These are phyloP conservation scores for Parnassius smintheus DNA, from an alignment of 2,888 invertebrate genomes.

Conservation along the genomic window DNA sequence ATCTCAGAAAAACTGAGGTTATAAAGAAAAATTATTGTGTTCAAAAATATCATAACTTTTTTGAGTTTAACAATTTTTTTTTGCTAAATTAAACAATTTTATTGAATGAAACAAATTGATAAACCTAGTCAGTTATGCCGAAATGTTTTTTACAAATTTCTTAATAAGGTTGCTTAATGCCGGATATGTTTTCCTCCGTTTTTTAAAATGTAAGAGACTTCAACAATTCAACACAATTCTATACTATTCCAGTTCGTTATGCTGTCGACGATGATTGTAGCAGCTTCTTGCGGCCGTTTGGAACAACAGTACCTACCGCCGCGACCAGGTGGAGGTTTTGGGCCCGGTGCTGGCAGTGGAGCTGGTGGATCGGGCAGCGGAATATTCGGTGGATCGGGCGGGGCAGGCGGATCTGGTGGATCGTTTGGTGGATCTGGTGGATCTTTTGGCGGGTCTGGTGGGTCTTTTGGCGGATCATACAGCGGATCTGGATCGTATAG, in stretches of 20 bases:
- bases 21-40: no score
- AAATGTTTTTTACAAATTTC: no score
- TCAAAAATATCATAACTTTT: no score
- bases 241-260: constrained; percentile 38
- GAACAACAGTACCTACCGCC: constrained; percentile 60
- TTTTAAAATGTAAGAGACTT: no score
- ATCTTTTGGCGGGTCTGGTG: constrained; percentile 31
- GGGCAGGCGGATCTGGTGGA: constrained; percentile 36
- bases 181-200: no score
- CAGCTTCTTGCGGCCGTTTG: constrained; percentile 58
- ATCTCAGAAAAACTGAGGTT: no score
- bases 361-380: constrained; percentile 38
- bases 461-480: constrained; percentile 31
- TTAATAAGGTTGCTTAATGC: no score
- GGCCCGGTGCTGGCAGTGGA: constrained; percentile 36
- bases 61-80: no score
- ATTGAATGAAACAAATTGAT: no score
- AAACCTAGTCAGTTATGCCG: no score
- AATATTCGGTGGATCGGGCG: constrained; percentile 44
- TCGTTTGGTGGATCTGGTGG: constrained; percentile 45
- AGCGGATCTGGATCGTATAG: constrained; percentile 35
- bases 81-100: no score
- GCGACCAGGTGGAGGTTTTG: constrained; percentile 41
- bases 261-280: constrained; percentile 53
- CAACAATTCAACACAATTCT: constrained; percentile 2